Conservation (phyloP, 2,113 vertebrate species). For the Ondatra zibethicus region DNA sequence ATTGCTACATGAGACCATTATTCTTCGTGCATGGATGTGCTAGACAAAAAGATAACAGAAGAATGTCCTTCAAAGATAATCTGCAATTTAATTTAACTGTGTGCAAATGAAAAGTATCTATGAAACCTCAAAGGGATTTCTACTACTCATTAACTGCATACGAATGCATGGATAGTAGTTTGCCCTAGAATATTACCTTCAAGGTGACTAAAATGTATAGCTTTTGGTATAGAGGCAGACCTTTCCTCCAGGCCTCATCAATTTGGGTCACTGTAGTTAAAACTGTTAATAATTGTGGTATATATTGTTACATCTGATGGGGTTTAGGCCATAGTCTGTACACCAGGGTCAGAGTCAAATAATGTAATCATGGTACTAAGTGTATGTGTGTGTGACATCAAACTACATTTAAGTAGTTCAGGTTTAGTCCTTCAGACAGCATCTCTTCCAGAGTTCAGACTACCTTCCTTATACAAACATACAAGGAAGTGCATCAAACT, state of each 20-base stretch:
- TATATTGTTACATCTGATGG: conserved; percentile 64
- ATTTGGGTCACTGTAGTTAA: conserved; percentile 58
- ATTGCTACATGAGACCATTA: no score
- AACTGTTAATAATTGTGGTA: conserved; percentile 70
- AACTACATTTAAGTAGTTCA: not conserved
- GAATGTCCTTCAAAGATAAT: conserved; percentile 67
- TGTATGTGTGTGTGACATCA: not conserved
- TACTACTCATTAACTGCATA: conserved; percentile 73
- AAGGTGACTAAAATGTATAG: conserved; percentile 72
- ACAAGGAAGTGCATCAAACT: not conserved
- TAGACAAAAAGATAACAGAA: conserved; percentile 50
- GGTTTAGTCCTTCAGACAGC: not conserved
- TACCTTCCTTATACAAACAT: not conserved
- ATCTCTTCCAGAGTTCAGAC: not conserved
- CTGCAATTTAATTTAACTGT: conserved; percentile 65
- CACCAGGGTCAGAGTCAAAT: conserved; percentile 61
- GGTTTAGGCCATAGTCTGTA: not conserved
- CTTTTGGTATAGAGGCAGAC: conserved; percentile 70
- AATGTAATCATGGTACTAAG: not conserved
- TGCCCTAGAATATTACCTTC: conserved; percentile 67
- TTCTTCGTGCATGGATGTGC: conserved; percentile 64
- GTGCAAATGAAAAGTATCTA: conserved; percentile 61
- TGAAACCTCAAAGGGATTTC: conserved; percentile 52
- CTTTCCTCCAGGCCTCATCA: conserved; percentile 64
- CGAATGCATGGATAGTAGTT: conserved; percentile 59